Base-by-base conservation (phyloP, 2,113 vertebrate species). In the Merops nubicus region DNA sequence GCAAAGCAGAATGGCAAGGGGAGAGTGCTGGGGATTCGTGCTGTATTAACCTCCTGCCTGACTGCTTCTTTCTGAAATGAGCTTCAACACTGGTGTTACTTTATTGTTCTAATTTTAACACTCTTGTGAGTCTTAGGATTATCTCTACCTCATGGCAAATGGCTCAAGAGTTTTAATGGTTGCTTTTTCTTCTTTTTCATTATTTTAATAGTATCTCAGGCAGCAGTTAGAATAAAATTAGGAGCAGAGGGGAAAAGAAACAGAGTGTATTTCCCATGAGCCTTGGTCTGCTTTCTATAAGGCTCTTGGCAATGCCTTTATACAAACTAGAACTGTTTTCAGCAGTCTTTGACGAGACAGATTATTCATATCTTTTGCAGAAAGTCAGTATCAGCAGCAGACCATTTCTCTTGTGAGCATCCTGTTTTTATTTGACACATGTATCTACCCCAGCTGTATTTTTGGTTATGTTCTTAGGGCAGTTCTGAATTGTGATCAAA, bases 391-490 rank as follows among this genome's bases (percentile, higher is more conserved):
- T 57, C 73, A 86, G 68, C 38, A 86, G 86, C 34, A 75, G 73
- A 77, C 62, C 21, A 50, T 65, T 93, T 45, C 57, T 85, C 74
- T 53, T 53, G 45, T 47, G 38, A 93, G 33, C 34, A 59, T 64
- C 34, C 38, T 91, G 82, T 4, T 96, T 93, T 69, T 51, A 88
- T 83, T 40, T 90, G 54, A 83, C 59, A 42, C 0, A 1, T 38
- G 23, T 17, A n/a, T 63, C 34, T 67, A 70, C 50, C 47, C 75
- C 93, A 94, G 90, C 75, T 93, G 88, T 93, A 80, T 89, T 95
- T 95, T 90, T 48, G 60, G 54, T 81, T 74, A 38, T 0, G 0
- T 47, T 93, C 79, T 51, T 56, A 67, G 34, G 48, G 72, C 67
- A 88, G 75, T 43, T 96, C 42, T 72, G 54, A 80, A 80, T 12